Evolutionary conservation across 2,888 invertebrate genomes (phyloP).

Genomic region (Lucinisca nassula): DNA sequence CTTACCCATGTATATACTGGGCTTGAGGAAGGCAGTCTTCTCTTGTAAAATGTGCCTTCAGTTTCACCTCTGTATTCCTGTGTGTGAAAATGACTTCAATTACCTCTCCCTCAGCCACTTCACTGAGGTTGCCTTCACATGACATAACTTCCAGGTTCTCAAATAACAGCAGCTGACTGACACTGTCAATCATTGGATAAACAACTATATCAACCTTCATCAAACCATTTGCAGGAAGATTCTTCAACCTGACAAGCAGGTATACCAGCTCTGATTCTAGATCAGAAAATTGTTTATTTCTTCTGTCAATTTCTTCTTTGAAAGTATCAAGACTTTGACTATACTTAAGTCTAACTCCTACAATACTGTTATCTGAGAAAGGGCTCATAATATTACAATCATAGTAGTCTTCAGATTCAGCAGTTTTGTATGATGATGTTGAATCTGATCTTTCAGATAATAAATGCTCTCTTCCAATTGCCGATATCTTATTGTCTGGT

Average conservation of each 20-base stretch:
- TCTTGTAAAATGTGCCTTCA: constrained; percentile 57
- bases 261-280: neutral
- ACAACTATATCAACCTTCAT: constrained; percentile 52
- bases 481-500: neutral
- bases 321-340: constrained; percentile 16
- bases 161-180: constrained; percentile 52
- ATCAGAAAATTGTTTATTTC: neutral
- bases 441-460: constrained; percentile 52
- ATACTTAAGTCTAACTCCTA: constrained; percentile 32
- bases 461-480: neutral
- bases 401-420: constrained; percentile 20
- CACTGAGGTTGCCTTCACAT: constrained; percentile 48
- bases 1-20: constrained; percentile 65
- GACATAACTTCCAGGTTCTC: constrained; percentile 55
- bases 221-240: neutral
- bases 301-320: neutral
- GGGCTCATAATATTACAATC: neutral
- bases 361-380: constrained; percentile 7
- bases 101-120: constrained; percentile 53
- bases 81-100: constrained; percentile 34
- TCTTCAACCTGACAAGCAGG: constrained; percentile 19
- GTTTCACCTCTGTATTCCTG: constrained; percentile 7
- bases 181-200: constrained; percentile 40
- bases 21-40: constrained; percentile 29
- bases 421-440: constrained; percentile 39